Conservation (phyloP, 2,113 vertebrate species). For the Gobiocypris rarus region DNA sequence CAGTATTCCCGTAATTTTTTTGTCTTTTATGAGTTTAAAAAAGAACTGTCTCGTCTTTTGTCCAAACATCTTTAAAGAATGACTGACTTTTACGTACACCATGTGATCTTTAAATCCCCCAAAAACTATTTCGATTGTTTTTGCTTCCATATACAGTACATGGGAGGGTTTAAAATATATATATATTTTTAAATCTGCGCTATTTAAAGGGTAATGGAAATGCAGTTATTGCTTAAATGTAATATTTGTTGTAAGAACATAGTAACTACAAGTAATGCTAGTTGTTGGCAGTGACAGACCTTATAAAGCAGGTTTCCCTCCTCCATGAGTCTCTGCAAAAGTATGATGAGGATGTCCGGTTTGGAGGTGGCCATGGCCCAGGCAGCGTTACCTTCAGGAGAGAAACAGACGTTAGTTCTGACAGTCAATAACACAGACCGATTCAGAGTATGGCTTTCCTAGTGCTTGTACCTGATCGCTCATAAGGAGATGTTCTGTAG, state of each 20-base stretch:
- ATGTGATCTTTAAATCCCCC: too few relatives aligned
- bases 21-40: too few relatives aligned
- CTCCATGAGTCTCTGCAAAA: conserved; percentile 98
- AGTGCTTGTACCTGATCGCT: conserved; percentile 79
- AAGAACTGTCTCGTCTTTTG: too few relatives aligned
- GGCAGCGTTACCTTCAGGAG: conserved; percentile 89
- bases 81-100: too few relatives aligned
- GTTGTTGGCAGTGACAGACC: conserved; percentile 68
- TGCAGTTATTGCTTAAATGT: background rate
- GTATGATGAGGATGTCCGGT: conserved; percentile 95
- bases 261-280: background rate
- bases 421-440: conserved; percentile 38
- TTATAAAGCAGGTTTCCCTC: conserved; percentile 97
- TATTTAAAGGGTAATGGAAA: too few relatives aligned
- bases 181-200: too few relatives aligned
- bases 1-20: too few relatives aligned
- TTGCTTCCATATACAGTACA: too few relatives aligned
- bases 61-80: too few relatives aligned
- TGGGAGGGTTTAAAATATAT: too few relatives aligned
- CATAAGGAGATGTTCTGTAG: conserved; percentile 78
- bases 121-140: too few relatives aligned
- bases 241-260: background rate
- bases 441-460: conserved; percentile 59
- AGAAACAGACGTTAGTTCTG: background rate
- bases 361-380: conserved; percentile 99